Evolutionary conservation across 1,140 invertebrate genomes (phyloP), one percentile per base, ranked within the genome.

Genomic region (Hylaeus volcanicus): DNA sequence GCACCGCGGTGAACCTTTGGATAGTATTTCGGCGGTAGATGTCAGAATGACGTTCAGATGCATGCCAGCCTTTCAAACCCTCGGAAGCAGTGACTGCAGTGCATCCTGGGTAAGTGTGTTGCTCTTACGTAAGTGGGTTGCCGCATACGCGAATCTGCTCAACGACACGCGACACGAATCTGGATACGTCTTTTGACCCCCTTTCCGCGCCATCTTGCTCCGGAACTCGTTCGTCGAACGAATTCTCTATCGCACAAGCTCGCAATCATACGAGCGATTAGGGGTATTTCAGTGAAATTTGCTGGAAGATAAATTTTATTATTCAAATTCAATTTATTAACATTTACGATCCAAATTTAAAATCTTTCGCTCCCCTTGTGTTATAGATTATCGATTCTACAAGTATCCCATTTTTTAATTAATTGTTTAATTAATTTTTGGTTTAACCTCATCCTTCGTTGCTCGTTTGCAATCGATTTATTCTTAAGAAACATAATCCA

Each of bases 61-160:
- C 93, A 94, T 95, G 83, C 95, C 95, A 86, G 94, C 95, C 86
- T 95, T 95, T 92, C 95, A 95, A 93, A 93, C 94, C 58, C 94
- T 95, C 74, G 91, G 92, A 85, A 94, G 94, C 84, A 93, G 94
- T 89, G 95, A 95, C 90, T 95, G 94, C 93, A 94, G 94, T 91
- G 93, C 95, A 88, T 94, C 95, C 84, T 96, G 95, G 95, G 95
- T 95, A 91, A 95, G 95, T 95, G 56, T 68, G 69, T 79, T 45
- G 68, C 66, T 5, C 63, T 86, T 86, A 83, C 69, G 43, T 74
- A 83, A 75, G 79, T 55, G 4, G 43, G 14, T 43, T 51, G 43
- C 58, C 56, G 68, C 76, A 60, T 69, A 81, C 53, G 60, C 37
- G 43, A 73, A 45, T 43, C 14, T 56, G n/a, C 8, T 8, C 39